Evolutionary conservation across 2,888 invertebrate species (phyloP), one percentile per base, ranked within the genome.

Genomic region (Gibbula magus): DNA sequence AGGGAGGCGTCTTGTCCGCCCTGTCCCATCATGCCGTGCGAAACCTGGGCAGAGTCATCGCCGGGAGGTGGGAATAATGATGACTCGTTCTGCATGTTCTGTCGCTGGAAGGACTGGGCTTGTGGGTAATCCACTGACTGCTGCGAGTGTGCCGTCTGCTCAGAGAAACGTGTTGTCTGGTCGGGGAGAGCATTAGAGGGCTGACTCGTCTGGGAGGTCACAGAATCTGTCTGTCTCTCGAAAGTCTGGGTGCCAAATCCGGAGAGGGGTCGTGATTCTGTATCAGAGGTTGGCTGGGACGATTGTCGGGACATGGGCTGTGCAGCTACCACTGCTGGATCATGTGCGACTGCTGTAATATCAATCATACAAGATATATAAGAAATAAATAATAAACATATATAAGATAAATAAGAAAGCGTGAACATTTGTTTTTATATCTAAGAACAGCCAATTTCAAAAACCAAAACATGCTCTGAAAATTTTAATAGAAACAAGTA

Each of bases 321-420:
- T 32, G 89, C 90, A 75, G 89, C 90, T 7, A 91, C 90, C 8
- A 91, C 90, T 35, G 91, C 91, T 18, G 91, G 91, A 83, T 91
- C 91, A 85, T 89, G 90, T 0, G 89, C 89, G 20, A 89, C 88
- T 86, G 84, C 73, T 83, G 83, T 10, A 78, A 52, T 74, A 66
- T 67, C 56, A 77, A 16, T 18, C 22, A 81, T 39, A n/a, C n/a
- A n/a, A n/a, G n/a, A n/a, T n/a, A n/a, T n/a, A n/a, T n/a, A n/a
- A n/a, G n/a, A n/a, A n/a, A n/a, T n/a, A n/a, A n/a, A n/a, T n/a
- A n/a, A n/a, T n/a, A n/a, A n/a, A n/a, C n/a, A n/a, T n/a, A n/a
- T n/a, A n/a, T n/a, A n/a, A n/a, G n/a, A n/a, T n/a, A n/a, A n/a
- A n/a, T n/a, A n/a, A n/a, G n/a, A n/a, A n/a, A n/a, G n/a, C n/a